Conservation (phyloP, 2,113 vertebrate species). For the Polypterus senegalus region DNA sequence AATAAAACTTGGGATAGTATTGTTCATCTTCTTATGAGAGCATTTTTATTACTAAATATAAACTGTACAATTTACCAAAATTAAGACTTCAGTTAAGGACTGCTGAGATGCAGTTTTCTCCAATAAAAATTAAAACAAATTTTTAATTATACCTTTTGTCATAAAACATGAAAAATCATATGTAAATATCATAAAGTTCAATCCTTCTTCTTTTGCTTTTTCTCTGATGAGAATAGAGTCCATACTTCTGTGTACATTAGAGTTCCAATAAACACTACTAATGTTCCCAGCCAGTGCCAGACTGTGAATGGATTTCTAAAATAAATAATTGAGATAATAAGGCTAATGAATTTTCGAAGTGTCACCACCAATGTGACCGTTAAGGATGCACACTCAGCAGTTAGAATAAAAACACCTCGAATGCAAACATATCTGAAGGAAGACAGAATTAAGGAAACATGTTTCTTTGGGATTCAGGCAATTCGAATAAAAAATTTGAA, state of each 20-base stretch:
- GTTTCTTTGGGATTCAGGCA: neutral
- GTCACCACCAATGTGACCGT: slow-evolving; percentile 92
- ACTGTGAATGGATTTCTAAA: slow-evolving; percentile 85
- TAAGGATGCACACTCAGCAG: slow-evolving; percentile 86
- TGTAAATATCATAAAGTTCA: slow-evolving; percentile 13
- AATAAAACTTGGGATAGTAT: too few relatives aligned
- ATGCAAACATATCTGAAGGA: slow-evolving; percentile 80
- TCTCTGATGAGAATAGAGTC: slow-evolving; percentile 21
- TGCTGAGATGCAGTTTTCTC: too few relatives aligned
- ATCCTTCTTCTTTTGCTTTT: slow-evolving; percentile 43
- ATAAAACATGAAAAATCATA: too few relatives aligned
- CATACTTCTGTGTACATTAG: slow-evolving; percentile 84
- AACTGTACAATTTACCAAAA: too few relatives aligned
- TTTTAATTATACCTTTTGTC: too few relatives aligned
- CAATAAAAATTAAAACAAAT: too few relatives aligned
- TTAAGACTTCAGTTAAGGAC: too few relatives aligned
- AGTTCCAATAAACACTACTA: slow-evolving; percentile 76
- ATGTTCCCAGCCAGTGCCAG: slow-evolving; percentile 89
- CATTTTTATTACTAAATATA: too few relatives aligned
- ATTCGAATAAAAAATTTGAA: neutral
- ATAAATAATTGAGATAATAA: slow-evolving; percentile 92
- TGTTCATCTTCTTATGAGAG: too few relatives aligned
- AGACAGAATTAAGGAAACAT: slow-evolving; percentile 28
- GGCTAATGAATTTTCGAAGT: slow-evolving; percentile 88
- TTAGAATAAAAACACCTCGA: slow-evolving; percentile 84